Base-by-base conservation (phyloP, 2,113 vertebrate genomes). In the Tauraco erythrolophus region DNA sequence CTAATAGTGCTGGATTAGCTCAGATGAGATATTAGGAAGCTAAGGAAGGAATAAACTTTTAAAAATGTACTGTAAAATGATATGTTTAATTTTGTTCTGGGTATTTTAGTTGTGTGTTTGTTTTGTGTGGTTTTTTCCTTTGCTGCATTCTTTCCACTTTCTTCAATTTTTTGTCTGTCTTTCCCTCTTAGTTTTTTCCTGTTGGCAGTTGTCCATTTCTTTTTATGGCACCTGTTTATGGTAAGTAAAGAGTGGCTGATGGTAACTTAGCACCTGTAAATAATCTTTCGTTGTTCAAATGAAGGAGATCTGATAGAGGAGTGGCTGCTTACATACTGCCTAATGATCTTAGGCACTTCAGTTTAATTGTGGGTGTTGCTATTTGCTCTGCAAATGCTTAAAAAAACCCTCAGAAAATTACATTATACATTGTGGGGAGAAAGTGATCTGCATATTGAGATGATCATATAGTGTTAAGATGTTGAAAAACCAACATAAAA, bases 251-350 rank as follows among this genome's bases (percentile, higher is more conserved):
- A 65, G 45, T 61, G 33, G 35, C 51, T 92, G 58, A 23, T 92
- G 54, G 1, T 41, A 66, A 39, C 78, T 72, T 88, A 71, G 23
- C 41, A 90, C 85, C 66, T 76, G 12, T 82, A 88, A 88, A 71
- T 66, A 88, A 60, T 86, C 30, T 85, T 90, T 45, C 39, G 61
- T 92, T 94, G 85, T 95, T 92, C 35, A 83, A 84, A 45, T 64
- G 28, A 89, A 70, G 78, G 62, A 65, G 46, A 76, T 43, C 46
- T 93, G 76, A 84, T 71, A 51, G 68, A 89, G 60, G 65, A 68
- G 18, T 88, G 33, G 56, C 33, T 84, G n/a, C 50, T 35, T 71
- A 35, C 83, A 30, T 84, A 43, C 31, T 85, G 61, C 45, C 39
- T 88, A 88, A 93, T 76, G 75, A 94, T 90, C 62, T 90, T 39